Base-by-base conservation (phyloP, 2,797 vertebrate genomes). In the Tapirus indicus region DNA sequence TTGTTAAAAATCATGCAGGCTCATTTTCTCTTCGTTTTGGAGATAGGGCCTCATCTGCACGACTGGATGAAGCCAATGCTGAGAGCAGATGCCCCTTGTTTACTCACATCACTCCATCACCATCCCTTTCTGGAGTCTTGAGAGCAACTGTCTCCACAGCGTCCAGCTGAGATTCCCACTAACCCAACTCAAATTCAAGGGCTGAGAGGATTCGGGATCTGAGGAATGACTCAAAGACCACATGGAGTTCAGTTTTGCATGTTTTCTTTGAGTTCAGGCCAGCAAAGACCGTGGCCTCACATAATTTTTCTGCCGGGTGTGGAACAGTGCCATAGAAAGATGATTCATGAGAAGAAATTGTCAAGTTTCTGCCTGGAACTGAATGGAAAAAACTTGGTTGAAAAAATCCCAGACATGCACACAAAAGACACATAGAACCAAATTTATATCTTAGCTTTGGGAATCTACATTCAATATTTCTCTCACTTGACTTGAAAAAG, bases 281-380 rank as follows among this genome's bases (percentile, higher is more conserved):
- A 98, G 88, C 88, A 95, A 96, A 95, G 95, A 97, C 56, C 54
- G 1, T 96, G 94, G 94, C 95, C 97, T 98, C 97, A 80, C 97
- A 96, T 95, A 88, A 95, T 96, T 98, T 97, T 97, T 96, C 96
- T 97, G 87, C 96, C 47, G 56, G 92, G 90, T 95, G 84, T 98
- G 97, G 97, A 98, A 98, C 27, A 72, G 88, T 69, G 82, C 96
- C 97, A 96, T 44, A 35, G 47, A 91, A 75, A 94, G 91, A 98
- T 98, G 97, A 98, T 97, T 97, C 98, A 98, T 97, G 96, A 96
- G 97, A 97, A 96, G 90, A 87, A 89, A 94, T 96, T 84, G 94
- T 95, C 54, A n/a, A 91, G 38, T 95, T 97, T 97, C 96, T 97
- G 92, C 95, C 83, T 97, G 85, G 25, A 96, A 97, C 69, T 86